Percentiles rank a stretch among this genome's conserved stretches.
phyloP scores from a whole-genome alignment of 2,888 invertebrate genomes.

The Dicycla oo region DNA sequence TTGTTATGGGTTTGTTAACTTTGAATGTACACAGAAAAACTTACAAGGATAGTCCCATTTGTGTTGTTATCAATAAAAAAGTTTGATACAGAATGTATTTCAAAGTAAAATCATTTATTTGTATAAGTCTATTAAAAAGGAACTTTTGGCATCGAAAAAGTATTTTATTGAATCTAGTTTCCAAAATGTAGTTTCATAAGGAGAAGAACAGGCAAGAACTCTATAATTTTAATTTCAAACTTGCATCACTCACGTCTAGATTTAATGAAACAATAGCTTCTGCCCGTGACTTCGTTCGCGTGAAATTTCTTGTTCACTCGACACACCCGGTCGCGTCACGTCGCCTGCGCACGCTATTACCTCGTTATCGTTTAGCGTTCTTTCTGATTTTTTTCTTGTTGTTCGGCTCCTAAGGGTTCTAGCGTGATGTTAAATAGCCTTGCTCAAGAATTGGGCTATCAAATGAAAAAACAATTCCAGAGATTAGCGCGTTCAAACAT shows the following conservation, averaged over 20 bases:
- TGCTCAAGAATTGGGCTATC: too few species aligned
- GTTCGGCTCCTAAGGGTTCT: too few species aligned
- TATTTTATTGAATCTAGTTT: neutral
- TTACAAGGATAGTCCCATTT: neutral
- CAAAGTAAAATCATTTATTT: neutral
- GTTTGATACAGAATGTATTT: neutral
- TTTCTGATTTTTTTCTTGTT: too few species aligned
- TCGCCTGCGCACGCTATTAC: too few species aligned
- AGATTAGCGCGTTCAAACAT: too few species aligned
- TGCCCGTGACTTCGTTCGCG: too few species aligned
- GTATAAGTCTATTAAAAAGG: neutral
- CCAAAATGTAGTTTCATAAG: neutral
- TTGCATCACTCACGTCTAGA: neutral
- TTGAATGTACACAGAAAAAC: too few species aligned
- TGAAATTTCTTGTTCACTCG: too few species aligned
- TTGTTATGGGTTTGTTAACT: neutral
- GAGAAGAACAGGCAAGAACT: neutral
- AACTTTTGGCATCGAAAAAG: neutral
- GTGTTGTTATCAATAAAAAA: neutral
- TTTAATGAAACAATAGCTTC: neutral
- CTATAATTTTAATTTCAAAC: neutral
- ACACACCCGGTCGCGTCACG: too few species aligned
- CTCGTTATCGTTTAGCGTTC: too few species aligned
- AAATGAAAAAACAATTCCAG: too few species aligned
- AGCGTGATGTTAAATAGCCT: too few species aligned